These are phyloP conservation scores for Hermetia illucens DNA, from an alignment of 1,140 invertebrate genomes.

Conservation along the genomic window DNA sequence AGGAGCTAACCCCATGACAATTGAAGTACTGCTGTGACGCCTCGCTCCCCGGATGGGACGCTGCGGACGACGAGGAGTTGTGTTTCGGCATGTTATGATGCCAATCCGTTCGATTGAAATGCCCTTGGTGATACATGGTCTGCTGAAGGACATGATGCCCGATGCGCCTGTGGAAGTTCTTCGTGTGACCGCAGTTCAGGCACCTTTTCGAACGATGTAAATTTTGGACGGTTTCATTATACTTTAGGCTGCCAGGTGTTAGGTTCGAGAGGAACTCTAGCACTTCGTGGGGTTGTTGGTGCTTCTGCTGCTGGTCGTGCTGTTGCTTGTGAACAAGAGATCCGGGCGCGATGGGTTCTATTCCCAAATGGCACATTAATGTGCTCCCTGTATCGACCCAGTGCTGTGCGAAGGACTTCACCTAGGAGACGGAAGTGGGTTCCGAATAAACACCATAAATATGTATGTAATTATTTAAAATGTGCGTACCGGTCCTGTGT, in stretches of 20 bases:
- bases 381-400: conserved; percentile 2
- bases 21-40: not conserved
- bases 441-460: not conserved
- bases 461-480: not conserved
- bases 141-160: not conserved
- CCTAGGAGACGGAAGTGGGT: not conserved
- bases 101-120: conserved; percentile 16
- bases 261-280: conserved; percentile 1
- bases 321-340: too few relatives aligned
- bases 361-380: conserved; percentile 2
- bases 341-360: not conserved
- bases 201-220: not conserved
- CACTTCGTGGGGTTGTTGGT: not conserved
- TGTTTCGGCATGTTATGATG: conserved; percentile 15
- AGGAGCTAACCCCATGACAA: not conserved
- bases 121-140: not conserved
- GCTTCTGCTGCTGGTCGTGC: not conserved
- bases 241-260: conserved; percentile 1
- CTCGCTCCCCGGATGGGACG: not conserved
- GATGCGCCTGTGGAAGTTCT: not conserved
- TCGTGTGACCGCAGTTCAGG: not conserved
- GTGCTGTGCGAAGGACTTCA: not conserved
- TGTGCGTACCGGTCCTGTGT: conserved; percentile 3
- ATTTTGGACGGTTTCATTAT: conserved; percentile 2
- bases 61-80: conserved; percentile 9